Percentiles rank a stretch among this genome's conserved stretches.
These are phyloP conservation scores for Alosa alosa DNA, from an alignment of 2,113 vertebrate species.

Conservation along the genomic window DNA sequence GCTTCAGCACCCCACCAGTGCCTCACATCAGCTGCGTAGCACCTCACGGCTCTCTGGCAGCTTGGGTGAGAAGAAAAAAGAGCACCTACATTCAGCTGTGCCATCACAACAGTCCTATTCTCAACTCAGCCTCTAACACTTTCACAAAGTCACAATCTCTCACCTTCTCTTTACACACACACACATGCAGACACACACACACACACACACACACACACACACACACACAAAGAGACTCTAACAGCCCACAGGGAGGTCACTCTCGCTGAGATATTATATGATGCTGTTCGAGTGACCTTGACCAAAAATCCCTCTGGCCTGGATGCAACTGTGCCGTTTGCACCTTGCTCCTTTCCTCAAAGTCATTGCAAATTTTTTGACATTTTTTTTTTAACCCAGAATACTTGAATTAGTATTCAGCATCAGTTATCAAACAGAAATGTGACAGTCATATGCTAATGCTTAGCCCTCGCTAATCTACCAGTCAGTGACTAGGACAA, in stretches of 20 bases:
- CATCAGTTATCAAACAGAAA: background rate
- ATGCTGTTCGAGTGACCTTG: background rate
- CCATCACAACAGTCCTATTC: background rate
- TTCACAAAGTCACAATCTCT: background rate
- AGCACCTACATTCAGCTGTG: no score
- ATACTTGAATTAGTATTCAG: background rate
- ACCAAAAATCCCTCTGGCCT: background rate
- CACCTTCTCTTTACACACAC: background rate
- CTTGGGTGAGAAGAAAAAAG: conserved; percentile 21
- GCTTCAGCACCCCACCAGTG: conserved; percentile 43
- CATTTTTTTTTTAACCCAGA: background rate
- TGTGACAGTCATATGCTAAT: background rate
- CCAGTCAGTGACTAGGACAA: no score
- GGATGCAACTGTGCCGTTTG: background rate
- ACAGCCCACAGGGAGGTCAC: background rate
- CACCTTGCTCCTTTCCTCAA: background rate
- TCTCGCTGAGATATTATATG: background rate
- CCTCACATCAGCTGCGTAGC: conserved; percentile 53
- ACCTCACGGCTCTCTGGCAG: conserved; percentile 62
- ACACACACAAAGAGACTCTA: background rate
- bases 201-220: background rate
- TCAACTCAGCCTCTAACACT: background rate
- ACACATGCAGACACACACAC: background rate
- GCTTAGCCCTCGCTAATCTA: background rate
- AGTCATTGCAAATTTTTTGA: background rate